Evolutionary conservation across 2,888 invertebrate species (phyloP), one percentile per base, ranked within the genome.

Genomic region (Drosophila engyochracea): DNA sequence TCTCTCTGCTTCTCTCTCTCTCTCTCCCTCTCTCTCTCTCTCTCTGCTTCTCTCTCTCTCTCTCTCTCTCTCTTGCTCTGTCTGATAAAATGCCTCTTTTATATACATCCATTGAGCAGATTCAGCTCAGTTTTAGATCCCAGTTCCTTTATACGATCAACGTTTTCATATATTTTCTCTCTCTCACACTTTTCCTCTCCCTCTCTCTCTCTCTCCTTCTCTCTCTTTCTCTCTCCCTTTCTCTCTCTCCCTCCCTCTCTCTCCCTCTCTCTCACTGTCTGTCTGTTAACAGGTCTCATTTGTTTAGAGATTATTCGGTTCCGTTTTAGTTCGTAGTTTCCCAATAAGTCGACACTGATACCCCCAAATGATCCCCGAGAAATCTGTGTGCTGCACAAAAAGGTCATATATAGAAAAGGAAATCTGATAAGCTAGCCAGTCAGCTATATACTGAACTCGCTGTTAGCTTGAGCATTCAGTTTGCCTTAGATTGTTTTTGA

Each of bases 371-470:
- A 54, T 37, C 69, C 9, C 16, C 10, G n/a, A 0, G 7, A 51
- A 51, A 66, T 53, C 25, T 3, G n/a, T 47, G 59, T 44, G 33
- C 49, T 25, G 49, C 6, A 14, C 49, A 6, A 14, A 14, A 37
- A 67, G 67, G 68, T 67, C 67, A 54, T 7, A 16, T 41, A 14
- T 14, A 12, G 7, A 14, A 33, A 33, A 19, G 7, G 4, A 14
- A 49, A 68, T 51, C 33, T 16, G 51, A 51, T 39, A 12, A 54
- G 31, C 14, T 14, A 3, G 9, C 1, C 25, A 28, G 4, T 30
- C 12, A 16, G n/a, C 16, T 55, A 68, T 68, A 67, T 54, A 68
- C 31, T 1, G n/a, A 10, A 19, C 7, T 9, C 0, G 10, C 16
- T 1, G 12, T 19, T 2, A 4, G 25, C 25, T 41, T 12, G 5